Evolutionary conservation across 2,888 invertebrate genomes (phyloP), one percentile per base, ranked within the genome.

Genomic region (Chalcosyrphus nemorum): DNA sequence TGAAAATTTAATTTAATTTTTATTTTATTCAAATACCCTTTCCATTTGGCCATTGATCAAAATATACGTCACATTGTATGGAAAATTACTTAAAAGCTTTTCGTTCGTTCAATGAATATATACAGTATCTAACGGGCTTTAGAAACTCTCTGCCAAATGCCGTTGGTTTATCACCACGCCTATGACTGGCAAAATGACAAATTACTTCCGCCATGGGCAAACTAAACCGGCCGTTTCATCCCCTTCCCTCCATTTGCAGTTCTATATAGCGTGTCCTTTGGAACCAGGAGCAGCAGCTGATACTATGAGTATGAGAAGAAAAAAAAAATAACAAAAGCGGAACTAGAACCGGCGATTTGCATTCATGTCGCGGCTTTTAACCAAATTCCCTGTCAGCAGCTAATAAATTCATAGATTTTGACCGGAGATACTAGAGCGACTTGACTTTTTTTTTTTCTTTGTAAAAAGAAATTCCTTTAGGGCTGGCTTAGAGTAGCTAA

Each of bases 341-440:
- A 74, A 74, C 50, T 66, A 54, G 54, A 65, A 66, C 66, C 66
- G 61, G 66, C 66, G 66, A 82, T 82, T 78, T 82, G 82, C 82
- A 82, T 78, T 77, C 82, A 72, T 66, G 71, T 72, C 66, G 82
- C 66, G 78, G 78, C 71, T 82, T 82, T 78, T 78, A 66, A 82
- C 77, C 65, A 82, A 82, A 82, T 78, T 71, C 78, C 70, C 65
- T 82, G 82, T 82, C 82, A 78, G 59, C 82, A 61, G 78, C 61
- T 82, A 77, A 82, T 82, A 81, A 81, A 81, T 81, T 82, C 66
- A 78, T 72, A 82, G 78, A 78, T 81, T 81, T 77, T 66, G 59
- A 65, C 66, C 29, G 27, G 9, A 54, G 72, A 82, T 82, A 77
- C 63, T 72, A 41, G 11, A 29, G 52, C 50, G 57, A 32, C 57